Evolutionary conservation across 1,140 invertebrate genomes (phyloP).

Genomic region (Achatina immaculata): DNA sequence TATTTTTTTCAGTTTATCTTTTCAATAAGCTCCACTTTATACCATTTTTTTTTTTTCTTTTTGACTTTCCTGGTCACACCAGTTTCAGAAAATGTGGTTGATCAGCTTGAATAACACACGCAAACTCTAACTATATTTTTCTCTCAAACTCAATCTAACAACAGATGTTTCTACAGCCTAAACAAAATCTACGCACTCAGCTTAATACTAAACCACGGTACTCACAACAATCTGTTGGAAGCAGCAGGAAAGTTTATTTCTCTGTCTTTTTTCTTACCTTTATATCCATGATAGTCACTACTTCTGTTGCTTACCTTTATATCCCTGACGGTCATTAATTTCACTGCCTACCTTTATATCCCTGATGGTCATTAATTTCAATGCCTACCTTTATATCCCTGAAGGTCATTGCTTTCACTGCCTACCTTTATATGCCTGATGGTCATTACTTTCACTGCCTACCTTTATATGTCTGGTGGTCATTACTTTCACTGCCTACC

Average conservation of each 20-base stretch:
- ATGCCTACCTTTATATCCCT: not conserved
- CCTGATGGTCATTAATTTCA: not conserved
- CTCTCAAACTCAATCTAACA: not conserved
- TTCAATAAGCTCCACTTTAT: too few species aligned
- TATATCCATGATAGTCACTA: not conserved
- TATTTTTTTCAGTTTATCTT: too few species aligned
- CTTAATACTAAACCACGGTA: not conserved
- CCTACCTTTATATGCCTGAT: not conserved
- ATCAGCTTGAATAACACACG: not conserved
- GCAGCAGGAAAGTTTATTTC: too few species aligned
- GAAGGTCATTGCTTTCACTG: not conserved
- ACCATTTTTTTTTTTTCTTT: too few species aligned
- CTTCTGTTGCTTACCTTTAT: not conserved
- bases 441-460: not conserved
- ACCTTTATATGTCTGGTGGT: not conserved
- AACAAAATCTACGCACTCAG: not conserved
- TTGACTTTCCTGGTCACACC: too few species aligned
- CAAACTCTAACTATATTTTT: not conserved
- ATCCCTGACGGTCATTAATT: not conserved
- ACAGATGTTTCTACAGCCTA: not conserved
- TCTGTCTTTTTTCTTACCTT: not conserved
- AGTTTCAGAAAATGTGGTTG: too few species aligned
- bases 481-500: constrained; percentile 8
- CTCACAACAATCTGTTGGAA: too few species aligned
- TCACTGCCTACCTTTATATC: constrained; percentile 1